A percentile compares a stretch with the other conserved stretches of the same genome.
These are phyloP conservation scores for Trichomalopsis sarcophagae DNA, from an alignment of 1,140 invertebrate species.

Conservation along the genomic window DNA sequence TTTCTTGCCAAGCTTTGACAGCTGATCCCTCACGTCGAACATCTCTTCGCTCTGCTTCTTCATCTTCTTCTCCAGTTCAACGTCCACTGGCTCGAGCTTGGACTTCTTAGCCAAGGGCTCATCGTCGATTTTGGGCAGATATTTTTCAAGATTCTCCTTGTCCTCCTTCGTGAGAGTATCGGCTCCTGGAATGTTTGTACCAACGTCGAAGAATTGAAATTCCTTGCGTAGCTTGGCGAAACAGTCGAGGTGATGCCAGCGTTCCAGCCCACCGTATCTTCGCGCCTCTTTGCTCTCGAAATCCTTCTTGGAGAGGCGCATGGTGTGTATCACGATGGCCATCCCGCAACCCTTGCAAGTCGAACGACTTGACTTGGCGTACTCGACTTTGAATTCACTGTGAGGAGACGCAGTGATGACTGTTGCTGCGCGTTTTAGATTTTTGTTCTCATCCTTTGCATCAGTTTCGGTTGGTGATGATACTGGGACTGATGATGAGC, in stretches of 20 bases:
- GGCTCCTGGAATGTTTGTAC: slow-evolving; percentile 85
- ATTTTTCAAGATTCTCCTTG: slow-evolving; percentile 80
- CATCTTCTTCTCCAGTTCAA: slow-evolving; percentile 76
- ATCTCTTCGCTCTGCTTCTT: slow-evolving; percentile 87
- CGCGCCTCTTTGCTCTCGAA: slow-evolving; percentile 87
- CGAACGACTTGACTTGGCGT: slow-evolving; percentile 90
- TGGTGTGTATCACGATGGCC: slow-evolving; percentile 89
- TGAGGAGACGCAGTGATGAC: slow-evolving; percentile 62
- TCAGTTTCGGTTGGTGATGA: slow-evolving; percentile 57
- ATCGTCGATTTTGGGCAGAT: slow-evolving; percentile 81
- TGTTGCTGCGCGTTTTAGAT: slow-evolving; percentile 43
- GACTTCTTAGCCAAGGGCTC: slow-evolving; percentile 80
- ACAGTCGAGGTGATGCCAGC: slow-evolving; percentile 96
- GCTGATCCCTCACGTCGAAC: slow-evolving; percentile 81
- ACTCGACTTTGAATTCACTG: slow-evolving; percentile 88
- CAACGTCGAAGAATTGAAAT: slow-evolving; percentile 84
- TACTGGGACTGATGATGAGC: background rate
- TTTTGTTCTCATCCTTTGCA: slow-evolving; percentile 69
- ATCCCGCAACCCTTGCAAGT: slow-evolving; percentile 90
- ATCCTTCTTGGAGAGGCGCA: slow-evolving; percentile 91
- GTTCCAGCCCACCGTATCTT: slow-evolving; percentile 86
- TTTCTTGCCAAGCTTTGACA: slow-evolving; percentile 64
- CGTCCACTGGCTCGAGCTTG: slow-evolving; percentile 79
- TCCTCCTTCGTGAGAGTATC: slow-evolving; percentile 84
- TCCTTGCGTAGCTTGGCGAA: slow-evolving; percentile 87